These are phyloP conservation scores for Siderastrea radians DNA, from an alignment of 92 coral and sea anemone species.

Conservation along the genomic window DNA sequence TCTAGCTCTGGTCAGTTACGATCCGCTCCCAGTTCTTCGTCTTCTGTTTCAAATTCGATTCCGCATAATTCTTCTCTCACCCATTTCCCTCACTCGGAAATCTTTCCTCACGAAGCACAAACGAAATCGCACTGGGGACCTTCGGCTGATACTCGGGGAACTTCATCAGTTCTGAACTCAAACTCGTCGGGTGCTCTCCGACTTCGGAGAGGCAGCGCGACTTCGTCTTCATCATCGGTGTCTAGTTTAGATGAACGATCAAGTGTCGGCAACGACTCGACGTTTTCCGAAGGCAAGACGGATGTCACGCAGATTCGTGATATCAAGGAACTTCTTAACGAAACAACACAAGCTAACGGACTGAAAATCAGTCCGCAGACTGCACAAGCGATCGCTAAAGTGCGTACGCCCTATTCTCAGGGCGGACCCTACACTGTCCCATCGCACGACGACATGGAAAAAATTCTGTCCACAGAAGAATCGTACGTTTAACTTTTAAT, in stretches of 20 bases:
- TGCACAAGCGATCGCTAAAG: constrained; percentile 89
- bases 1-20: constrained; percentile 64
- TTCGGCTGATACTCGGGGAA: constrained; percentile 59
- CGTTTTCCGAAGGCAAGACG: constrained; percentile 86
- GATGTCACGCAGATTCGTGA: constrained; percentile 94
- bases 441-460: constrained; percentile 93
- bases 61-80: constrained; percentile 59
- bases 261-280: constrained; percentile 88
- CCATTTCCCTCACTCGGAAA: constrained; percentile 83
- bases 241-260: constrained; percentile 96
- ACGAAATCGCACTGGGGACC: constrained; percentile 77
- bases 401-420: constrained; percentile 67
- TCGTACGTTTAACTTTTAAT: constrained; percentile 83
- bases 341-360: constrained; percentile 91
- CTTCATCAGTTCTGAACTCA: constrained; percentile 48
- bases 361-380: constrained; percentile 93
- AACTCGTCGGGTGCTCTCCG: constrained; percentile 51
- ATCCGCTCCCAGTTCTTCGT: constrained; percentile 60
- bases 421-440: constrained; percentile 73
- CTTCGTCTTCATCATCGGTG: constrained; percentile 97
- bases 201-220: constrained; percentile 87
- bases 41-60: constrained; percentile 58
- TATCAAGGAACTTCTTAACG: constrained; percentile 89
- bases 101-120: constrained; percentile 93
- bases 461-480: constrained; percentile 97